Evolutionary conservation across 2,888 invertebrate genomes (phyloP), one percentile per base, ranked within the genome.

Genomic region (Lordiphosa andalusiaca): DNA sequence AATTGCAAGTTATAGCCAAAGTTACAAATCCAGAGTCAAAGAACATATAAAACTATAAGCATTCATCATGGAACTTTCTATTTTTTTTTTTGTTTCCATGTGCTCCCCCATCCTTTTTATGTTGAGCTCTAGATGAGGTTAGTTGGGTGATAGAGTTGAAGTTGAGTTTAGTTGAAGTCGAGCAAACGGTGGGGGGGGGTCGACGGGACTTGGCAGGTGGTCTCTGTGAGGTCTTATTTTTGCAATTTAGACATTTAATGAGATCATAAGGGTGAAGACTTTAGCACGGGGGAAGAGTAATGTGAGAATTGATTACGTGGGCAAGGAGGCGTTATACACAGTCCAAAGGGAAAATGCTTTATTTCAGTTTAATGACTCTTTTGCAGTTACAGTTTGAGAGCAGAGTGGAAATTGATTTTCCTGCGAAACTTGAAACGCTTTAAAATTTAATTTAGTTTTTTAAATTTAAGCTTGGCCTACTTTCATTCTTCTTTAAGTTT

Each of bases 1-100:
- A 78, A 78, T 78, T 83, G 84, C 83, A 69, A 78, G 81, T 80
- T 78, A 78, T 78, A 73, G 70, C 62, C 68, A 56, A 73, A 78
- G 81, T 83, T 83, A 51, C 33, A 50, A 42, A 41, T 23, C 55
- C 23, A 25, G 38, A 19, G 50, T 21, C 46, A 33, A 33, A 55
- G 33, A 46, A 38, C 37, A 53, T 44, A 35, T 42, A 36, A 41
- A 55, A 63, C 64, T 49, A 46, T 25, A 49, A 49, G 60, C 54
- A 53, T 58, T 58, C 46, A 67, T 66, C 60, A 60, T 36, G 41
- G 49, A 59, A 59, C 19, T 59, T 65, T 46, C 33, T 33, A 10
- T 44, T 44, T 44, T 44, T 44, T n/a, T n/a, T n/a, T n/a, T n/a
- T n/a, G n/a, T n/a, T n/a, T 30, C 30, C 4, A 30, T 30, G 9